Base-by-base conservation (phyloP, 2,888 invertebrate species). In the Dynastes grantii region DNA sequence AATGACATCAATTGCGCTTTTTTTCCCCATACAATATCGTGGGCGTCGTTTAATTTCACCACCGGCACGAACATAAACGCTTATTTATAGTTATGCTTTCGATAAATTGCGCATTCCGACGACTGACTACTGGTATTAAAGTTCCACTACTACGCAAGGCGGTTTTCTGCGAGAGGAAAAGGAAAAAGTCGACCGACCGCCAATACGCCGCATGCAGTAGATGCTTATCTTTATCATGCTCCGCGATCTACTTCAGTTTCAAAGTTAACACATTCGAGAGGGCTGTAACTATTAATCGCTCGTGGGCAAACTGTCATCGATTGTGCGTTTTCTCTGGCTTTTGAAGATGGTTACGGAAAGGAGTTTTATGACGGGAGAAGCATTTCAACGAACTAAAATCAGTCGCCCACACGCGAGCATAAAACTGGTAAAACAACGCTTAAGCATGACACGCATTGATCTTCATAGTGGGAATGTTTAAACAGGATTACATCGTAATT, bases 341-440 rank as follows among this genome's bases (percentile, higher is more conserved):
- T 32, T 40, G 9, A n/a, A 53, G 71, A 71, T 32, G 49, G 11
- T 13, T 55, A 71, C 71, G 65, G 1, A 16, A 37, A 71, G 70
- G 45, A 45, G 8, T 45, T 45, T 55, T 55, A 32, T 29, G 71
- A n/a, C 53, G 29, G 13, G 70, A 4, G 29, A 27, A 40, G 51
- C 2, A 70, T 29, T 8, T 70, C 70, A 53, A 29, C 55, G 53
- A 16, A 32, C 16, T 71, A 58, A 55, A 55, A 71, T 55, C 53
- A 27, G 53, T 53, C 84, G 81, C 84, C 84, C 82, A 84, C 45
- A 45, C 45, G 45, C 11, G 45, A 45, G 9, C 45, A 71, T 82
- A 82, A 83, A 81, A 81, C 83, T 81, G 83, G 83, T 83, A 83
- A 81, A 82, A 82, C 45, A 45, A 45, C 83, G 83, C 83, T 84